Conservation (phyloP, 2,888 invertebrate genomes). For the Melanophora roralis region DNA sequence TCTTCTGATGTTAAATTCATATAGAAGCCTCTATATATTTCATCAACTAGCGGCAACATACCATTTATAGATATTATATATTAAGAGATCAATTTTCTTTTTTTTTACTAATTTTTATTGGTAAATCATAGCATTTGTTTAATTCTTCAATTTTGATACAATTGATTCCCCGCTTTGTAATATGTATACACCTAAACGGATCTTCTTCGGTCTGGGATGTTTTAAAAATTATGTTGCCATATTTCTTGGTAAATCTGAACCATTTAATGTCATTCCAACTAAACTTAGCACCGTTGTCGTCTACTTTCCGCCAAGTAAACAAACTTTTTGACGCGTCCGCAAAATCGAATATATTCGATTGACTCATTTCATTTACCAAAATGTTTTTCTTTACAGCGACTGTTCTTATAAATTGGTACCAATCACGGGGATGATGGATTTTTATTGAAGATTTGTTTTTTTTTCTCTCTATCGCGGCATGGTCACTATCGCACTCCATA, state of each 20-base stretch:
- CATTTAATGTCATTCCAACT: conserved; percentile 24
- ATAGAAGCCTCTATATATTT: conserved; percentile 44
- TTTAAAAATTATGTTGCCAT: too few relatives aligned
- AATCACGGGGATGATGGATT: conserved; percentile 36
- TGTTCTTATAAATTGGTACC: conserved; percentile 37
- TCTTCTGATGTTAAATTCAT: conserved; percentile 28
- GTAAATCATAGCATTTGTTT: conserved; percentile 21
- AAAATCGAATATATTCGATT: too few relatives aligned
- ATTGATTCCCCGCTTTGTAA: conserved; percentile 24
- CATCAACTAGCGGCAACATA: conserved; percentile 40
- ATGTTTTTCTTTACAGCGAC: conserved; percentile 29
- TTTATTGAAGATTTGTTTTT: too few relatives aligned
- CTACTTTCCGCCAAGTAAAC: conserved; percentile 30
- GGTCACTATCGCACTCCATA: conserved; percentile 33
- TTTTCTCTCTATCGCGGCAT: conserved; percentile 42
- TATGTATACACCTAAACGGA: too few relatives aligned
- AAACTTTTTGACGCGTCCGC: conserved; percentile 24
- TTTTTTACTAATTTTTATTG: conserved; percentile 11
- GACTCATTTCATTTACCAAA: conserved; percentile 42
- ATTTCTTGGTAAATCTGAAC: conserved; percentile 3
- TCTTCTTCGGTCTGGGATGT: too few relatives aligned
- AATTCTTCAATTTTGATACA: conserved; percentile 3
- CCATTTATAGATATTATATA: too few relatives aligned
- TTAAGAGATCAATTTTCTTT: conserved; percentile 47
- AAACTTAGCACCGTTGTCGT: too few relatives aligned